Percentiles rank a stretch among this genome's conserved stretches.
Conservation (phyloP, 2,797 vertebrate genomes). For the Rhinoraja longicauda region DNA sequence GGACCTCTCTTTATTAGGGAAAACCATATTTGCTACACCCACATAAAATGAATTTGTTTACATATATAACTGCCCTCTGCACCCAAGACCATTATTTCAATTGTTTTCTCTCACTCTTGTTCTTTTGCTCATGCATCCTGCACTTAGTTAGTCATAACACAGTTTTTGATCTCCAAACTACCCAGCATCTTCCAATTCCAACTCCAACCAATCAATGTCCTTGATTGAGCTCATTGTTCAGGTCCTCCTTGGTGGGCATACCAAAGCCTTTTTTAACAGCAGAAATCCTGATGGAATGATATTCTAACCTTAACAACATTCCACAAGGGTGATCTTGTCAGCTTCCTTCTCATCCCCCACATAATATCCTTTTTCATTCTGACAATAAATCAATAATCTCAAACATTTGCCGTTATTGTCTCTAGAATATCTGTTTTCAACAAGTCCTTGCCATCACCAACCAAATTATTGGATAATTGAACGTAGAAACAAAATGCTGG, state of each 20-base stretch:
- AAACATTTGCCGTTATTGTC: background rate
- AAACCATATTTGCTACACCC: background rate
- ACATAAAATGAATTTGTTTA: background rate
- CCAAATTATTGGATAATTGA: background rate
- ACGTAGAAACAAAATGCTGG: background rate
- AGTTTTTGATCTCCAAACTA: background rate
- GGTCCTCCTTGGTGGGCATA: background rate
- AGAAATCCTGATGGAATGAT: background rate
- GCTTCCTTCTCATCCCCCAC: background rate
- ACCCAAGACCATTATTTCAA: background rate
- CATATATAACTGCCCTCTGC: background rate
- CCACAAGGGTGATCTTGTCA: background rate
- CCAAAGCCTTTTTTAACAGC: background rate
- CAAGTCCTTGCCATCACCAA: background rate
- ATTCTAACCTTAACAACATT: background rate
- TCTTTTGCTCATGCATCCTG: background rate
- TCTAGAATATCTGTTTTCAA: background rate
- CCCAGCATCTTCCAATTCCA: background rate
- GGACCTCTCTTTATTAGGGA: background rate
- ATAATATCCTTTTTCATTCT: background rate
- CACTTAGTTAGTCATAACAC: background rate
- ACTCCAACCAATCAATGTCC: background rate
- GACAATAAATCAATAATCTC: background rate
- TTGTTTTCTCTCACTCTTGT: background rate
- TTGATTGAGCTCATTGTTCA: background rate